Percentiles rank a stretch among this genome's conserved stretches.
These are phyloP conservation scores for Gorilla gorilla DNA, from an alignment of 2,113 vertebrate species.

Conservation along the genomic window DNA sequence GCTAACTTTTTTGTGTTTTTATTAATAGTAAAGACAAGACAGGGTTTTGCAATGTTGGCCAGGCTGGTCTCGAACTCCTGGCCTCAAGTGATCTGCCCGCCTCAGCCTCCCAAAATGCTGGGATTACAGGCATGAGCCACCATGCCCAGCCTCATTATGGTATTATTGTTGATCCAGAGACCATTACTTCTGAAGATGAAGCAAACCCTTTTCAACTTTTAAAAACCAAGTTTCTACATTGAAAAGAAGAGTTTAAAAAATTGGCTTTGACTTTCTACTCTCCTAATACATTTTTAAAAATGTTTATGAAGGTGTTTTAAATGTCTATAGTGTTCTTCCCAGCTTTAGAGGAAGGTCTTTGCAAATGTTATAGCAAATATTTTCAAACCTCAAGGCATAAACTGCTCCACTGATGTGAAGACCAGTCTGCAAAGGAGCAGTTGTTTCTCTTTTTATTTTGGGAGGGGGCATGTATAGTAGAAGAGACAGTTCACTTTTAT, in stretches of 20 bases:
- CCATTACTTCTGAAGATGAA: background rate
- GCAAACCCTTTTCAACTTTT: background rate
- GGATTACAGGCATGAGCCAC: too few relatives aligned
- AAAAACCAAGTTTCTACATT: background rate
- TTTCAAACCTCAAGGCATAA: background rate
- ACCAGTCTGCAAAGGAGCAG: background rate
- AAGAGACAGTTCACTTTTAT: background rate
- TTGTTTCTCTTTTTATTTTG: background rate
- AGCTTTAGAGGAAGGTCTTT: background rate
- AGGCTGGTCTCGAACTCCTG: too few relatives aligned
- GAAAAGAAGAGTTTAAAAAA: conserved; percentile 12
- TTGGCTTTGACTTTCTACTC: background rate
- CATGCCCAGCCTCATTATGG: background rate
- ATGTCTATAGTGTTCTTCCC: background rate
- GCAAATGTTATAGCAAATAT: background rate
- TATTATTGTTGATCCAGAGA: background rate
- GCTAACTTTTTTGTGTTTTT: too few relatives aligned
- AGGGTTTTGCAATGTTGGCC: too few relatives aligned
- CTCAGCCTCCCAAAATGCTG: too few relatives aligned
- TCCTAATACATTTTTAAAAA: background rate
- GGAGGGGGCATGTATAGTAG: background rate
- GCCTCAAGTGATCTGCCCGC: too few relatives aligned
- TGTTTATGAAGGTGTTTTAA: background rate
- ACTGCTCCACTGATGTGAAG: background rate
- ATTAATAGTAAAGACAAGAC: too few relatives aligned